Percentiles rank a stretch among this genome's conserved stretches.
Conservation (phyloP, 2,113 vertebrate species). For the Eulemur macaco region DNA sequence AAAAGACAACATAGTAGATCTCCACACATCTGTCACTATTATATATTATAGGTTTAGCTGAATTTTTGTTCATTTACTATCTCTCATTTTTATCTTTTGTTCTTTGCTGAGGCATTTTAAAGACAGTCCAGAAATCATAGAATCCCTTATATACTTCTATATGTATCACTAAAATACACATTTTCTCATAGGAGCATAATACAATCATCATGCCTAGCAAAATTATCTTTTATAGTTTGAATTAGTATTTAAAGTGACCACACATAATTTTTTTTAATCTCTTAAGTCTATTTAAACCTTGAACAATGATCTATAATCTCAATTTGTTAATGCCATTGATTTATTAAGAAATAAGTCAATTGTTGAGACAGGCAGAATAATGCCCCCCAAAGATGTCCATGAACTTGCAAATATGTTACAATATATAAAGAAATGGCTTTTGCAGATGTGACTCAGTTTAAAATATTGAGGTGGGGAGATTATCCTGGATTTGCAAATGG, state of each 20-base stretch:
- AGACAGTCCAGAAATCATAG: too few species aligned
- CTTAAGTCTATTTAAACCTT: background rate
- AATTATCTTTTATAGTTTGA: slow-evolving; percentile 1
- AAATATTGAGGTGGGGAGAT: background rate
- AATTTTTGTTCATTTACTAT: background rate
- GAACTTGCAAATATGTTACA: background rate
- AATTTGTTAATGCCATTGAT: background rate
- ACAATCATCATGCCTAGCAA: background rate
- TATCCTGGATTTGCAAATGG: background rate
- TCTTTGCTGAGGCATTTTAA: background rate
- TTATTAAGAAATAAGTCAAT: background rate
- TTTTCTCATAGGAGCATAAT: background rate
- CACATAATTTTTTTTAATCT: background rate
- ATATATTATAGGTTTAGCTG: background rate
- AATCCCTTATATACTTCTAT: background rate
- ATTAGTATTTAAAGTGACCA: background rate
- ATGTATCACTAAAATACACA: background rate
- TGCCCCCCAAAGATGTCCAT: background rate
- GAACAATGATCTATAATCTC: background rate
- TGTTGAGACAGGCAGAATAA: background rate
- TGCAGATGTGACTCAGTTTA: background rate
- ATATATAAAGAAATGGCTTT: background rate
- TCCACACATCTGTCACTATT: background rate
- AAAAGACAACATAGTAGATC: background rate
- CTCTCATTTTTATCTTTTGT: background rate